A percentile compares a stretch with the other conserved stretches of the same genome.
These are phyloP conservation scores for Sesamia inferens DNA, from an alignment of 2,888 invertebrate species.

Conservation along the genomic window DNA sequence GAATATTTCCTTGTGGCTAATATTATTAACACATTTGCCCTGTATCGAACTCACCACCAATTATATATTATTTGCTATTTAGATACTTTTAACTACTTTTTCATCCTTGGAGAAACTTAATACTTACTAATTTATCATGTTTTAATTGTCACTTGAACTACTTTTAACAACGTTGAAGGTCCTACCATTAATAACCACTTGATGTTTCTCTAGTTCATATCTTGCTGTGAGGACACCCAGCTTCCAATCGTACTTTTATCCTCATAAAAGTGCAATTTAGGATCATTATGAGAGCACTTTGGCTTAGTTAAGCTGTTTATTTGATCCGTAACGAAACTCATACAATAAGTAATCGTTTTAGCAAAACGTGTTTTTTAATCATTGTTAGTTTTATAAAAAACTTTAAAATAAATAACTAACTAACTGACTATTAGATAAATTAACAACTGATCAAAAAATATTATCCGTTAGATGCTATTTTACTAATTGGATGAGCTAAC, in stretches of 20 bases:
- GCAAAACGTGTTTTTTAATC: too few relatives aligned
- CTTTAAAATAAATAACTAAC: too few relatives aligned
- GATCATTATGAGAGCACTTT: not conserved
- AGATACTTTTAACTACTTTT: not conserved
- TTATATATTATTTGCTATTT: not conserved
- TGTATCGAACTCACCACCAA: not conserved
- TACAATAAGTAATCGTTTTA: too few relatives aligned
- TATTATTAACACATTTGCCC: not conserved
- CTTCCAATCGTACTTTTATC: slow-evolving; percentile 15
- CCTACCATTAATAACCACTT: slow-evolving; percentile 34
- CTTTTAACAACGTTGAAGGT: not conserved
- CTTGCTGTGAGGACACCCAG: slow-evolving; percentile 1
- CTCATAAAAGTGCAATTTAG: not conserved
- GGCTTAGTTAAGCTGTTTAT: not conserved
- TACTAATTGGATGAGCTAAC: too few relatives aligned
- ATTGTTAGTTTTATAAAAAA: too few relatives aligned
- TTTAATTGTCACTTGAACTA: slow-evolving; percentile 11
- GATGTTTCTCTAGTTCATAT: not conserved
- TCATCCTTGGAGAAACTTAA: not conserved
- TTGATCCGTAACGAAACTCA: too few relatives aligned
- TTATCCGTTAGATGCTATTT: too few relatives aligned
- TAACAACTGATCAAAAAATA: too few relatives aligned
- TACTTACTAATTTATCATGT: not conserved
- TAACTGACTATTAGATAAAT: too few relatives aligned
- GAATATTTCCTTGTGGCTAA: not conserved